Evolutionary conservation across 2,113 vertebrate genomes (phyloP).

Genomic region (Nannobrachium achirus): DNA sequence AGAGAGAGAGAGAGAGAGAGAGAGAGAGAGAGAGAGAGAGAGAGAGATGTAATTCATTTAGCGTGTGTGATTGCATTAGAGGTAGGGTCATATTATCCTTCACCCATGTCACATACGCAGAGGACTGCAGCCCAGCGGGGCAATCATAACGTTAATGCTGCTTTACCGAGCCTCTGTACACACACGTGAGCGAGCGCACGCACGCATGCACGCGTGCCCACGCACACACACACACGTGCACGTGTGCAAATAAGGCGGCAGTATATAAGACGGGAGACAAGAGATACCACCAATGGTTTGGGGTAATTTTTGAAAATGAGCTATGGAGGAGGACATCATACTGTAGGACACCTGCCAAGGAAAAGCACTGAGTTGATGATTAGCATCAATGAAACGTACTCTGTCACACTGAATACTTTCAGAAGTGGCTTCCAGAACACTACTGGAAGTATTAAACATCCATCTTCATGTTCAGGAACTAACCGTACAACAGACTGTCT

Average conservation of each 20-base stretch:
- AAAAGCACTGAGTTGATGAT: background rate
- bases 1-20: background rate
- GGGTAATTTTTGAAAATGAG: slow-evolving; percentile 11
- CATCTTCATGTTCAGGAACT: too few relatives aligned
- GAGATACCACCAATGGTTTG: background rate
- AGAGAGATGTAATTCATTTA: slow-evolving; percentile 65
- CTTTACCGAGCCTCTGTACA: slow-evolving; percentile 27
- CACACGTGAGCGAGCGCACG: slow-evolving; percentile 8
- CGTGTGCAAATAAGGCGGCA: slow-evolving; percentile 13
- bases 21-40: slow-evolving; percentile 2
- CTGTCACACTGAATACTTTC: too few relatives aligned
- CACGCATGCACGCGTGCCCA: background rate
- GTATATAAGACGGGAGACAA: background rate
- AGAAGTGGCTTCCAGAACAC: too few relatives aligned
- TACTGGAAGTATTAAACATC: too few relatives aligned
- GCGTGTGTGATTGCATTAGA: slow-evolving; percentile 66
- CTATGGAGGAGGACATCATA: background rate
- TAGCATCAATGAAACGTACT: too few relatives aligned
- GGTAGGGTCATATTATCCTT: slow-evolving; percentile 59
- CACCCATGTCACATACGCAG: slow-evolving; percentile 48
- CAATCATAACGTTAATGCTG: slow-evolving; percentile 60
- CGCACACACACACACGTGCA: slow-evolving; percentile 7
- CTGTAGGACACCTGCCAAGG: too few relatives aligned
- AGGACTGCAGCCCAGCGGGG: slow-evolving; percentile 45
- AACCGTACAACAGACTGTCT: too few relatives aligned